Percentiles rank a stretch among this genome's conserved stretches.
phyloP scores from a whole-genome alignment of 2,888 invertebrate genomes.

The Harmothoe impar region DNA sequence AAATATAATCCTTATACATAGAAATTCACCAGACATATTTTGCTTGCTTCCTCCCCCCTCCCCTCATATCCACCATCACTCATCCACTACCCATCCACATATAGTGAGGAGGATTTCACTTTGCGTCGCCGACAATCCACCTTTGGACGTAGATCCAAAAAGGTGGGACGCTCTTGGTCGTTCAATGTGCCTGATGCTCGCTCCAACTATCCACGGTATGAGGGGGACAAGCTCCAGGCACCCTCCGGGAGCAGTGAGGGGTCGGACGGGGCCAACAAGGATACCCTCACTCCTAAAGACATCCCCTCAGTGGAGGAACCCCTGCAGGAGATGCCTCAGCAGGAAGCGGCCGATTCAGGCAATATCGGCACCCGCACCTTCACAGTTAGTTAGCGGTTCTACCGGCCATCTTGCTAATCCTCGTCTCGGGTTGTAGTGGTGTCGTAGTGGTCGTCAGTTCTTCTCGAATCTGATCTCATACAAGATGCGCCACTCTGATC shows the following conservation, averaged over 20 bases:
- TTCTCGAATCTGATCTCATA: too few relatives aligned
- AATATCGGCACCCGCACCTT: slow-evolving; percentile 1
- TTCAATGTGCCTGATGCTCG: slow-evolving; percentile 68
- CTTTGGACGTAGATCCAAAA: slow-evolving; percentile 49
- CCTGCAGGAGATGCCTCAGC: slow-evolving; percentile 48
- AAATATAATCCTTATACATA: too few relatives aligned
- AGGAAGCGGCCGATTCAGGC: not conserved
- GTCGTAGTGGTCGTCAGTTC: not conserved
- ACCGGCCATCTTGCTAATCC: not conserved
- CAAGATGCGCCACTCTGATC: too few relatives aligned
- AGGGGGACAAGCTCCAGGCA: slow-evolving; percentile 67
- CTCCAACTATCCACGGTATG: slow-evolving; percentile 71
- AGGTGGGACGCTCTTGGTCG: slow-evolving; percentile 64
- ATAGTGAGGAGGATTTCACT: slow-evolving; percentile 25
- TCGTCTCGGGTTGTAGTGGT: not conserved
- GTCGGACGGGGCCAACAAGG: not conserved
- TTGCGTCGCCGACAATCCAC: slow-evolving; percentile 11
- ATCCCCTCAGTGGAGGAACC: slow-evolving; percentile 30
- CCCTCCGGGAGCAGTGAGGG: slow-evolving; percentile 59
- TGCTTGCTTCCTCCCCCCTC: not conserved
- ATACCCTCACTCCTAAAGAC: not conserved
- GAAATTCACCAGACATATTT: not conserved
- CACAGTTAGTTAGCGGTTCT: slow-evolving; percentile 40
- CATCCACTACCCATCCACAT: not conserved
- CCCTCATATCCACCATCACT: not conserved